Evolutionary conservation across 2,113 vertebrate genomes (phyloP), one percentile per base, ranked within the genome.

Genomic region (Lasiurus borealis): DNA sequence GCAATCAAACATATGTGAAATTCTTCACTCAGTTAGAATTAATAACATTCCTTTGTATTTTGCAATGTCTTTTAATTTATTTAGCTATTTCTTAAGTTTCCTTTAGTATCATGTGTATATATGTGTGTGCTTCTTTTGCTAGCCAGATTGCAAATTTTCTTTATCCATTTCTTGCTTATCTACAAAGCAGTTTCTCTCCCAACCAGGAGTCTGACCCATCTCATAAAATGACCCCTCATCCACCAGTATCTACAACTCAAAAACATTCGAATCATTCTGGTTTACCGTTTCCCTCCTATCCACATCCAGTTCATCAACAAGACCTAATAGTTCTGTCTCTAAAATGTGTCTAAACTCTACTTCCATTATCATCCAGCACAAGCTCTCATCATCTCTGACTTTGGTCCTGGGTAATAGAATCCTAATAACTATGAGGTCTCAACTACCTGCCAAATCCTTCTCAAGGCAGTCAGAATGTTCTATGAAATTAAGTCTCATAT

Each of bases 401-500:
- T 84, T 40, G 12, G 25, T 90, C n/a, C 82, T 1, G 3, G 3
- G 10, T 11, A 73, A 82, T n/a, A 2, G 2, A 84, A 23, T 52
- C 16, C 31, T 52, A 77, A 62, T 73, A 31, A 57, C 19, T 36
- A 34, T 15, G 62, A 85, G 40, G 4, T 50, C 52, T 84, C 44
- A 46, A 34, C 19, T n/a, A 84, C 23, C 10, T 13, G 69, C 25
- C 12, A 57, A 72, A 44, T 73, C 76, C 78, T 84, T 92, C 66
- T 91, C 81, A 71, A 93, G 68, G 23, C 3, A 69, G 27, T 78
- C 34, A 92, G 68, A 64, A 77, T 66, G 16, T 92, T 34, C 69
- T 81, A 71, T 57, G 54, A 95, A 81, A 81, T 77, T 52, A 95
- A 88, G 64, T 85, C 44, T 88, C 36, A 64, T 69, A 46, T 14